phyloP scores from a whole-genome alignment of 2,113 vertebrate species.

The Lepisosteus oculatus region DNA sequence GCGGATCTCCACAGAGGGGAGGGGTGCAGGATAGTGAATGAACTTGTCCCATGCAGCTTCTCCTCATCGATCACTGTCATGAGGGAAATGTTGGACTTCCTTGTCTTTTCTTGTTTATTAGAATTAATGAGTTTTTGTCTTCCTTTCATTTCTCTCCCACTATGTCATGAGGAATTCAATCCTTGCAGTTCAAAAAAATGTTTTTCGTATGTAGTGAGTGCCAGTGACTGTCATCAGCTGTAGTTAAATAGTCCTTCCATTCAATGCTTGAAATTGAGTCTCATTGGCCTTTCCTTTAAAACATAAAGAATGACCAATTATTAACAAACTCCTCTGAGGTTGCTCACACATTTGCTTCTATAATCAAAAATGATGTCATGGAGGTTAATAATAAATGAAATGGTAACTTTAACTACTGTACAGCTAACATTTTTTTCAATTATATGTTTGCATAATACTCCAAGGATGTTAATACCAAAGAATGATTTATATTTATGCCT shows the following conservation, averaged over 20 bases:
- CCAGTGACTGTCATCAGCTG: constrained; percentile 13
- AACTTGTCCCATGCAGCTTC: constrained; percentile 8
- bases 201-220: neutral
- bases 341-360: too few relatives aligned
- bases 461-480: too few relatives aligned
- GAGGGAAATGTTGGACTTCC: neutral
- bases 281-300: constrained; percentile 9
- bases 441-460: too few relatives aligned
- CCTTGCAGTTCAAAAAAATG: neutral
- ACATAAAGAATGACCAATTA: constrained; percentile 5
- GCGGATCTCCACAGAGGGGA: neutral
- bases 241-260: neutral
- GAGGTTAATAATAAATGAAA: too few relatives aligned
- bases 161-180: neutral
- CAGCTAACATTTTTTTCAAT: too few relatives aligned
- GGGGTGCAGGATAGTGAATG: neutral
- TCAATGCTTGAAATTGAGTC: neutral
- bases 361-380: too few relatives aligned
- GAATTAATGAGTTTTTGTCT: constrained; percentile 6
- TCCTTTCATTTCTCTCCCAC: constrained; percentile 15
- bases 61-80: constrained; percentile 25
- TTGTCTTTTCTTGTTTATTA: neutral
- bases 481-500: neutral
- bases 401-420: too few relatives aligned
- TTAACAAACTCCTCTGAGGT: constrained; percentile 13